These are phyloP conservation scores for Temnothorax unifasciatus DNA, from an alignment of 2,888 invertebrate species.

Conservation along the genomic window DNA sequence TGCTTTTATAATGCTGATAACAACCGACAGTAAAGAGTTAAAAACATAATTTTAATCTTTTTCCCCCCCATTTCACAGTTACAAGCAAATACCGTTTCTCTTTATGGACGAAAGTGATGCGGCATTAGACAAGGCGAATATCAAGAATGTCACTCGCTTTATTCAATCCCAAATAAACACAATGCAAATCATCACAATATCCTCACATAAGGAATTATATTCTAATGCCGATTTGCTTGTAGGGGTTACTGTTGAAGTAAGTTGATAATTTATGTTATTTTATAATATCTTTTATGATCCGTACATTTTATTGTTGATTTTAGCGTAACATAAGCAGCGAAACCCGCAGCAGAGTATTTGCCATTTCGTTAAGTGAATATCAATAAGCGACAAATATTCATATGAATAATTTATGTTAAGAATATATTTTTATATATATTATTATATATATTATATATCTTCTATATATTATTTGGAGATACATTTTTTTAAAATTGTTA, in stretches of 20 bases:
- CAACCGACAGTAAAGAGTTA: not conserved
- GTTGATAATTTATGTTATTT: conserved; percentile 15
- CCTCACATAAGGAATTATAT: conserved; percentile 97
- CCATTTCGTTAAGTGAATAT: not conserved
- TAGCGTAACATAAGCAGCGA: not conserved
- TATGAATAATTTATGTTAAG: conserved; percentile 8
- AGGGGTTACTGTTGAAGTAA: conserved; percentile 62
- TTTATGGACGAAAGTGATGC: conserved; percentile 99
- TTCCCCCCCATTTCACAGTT: conserved; percentile 87
- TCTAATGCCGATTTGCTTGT: conserved; percentile 61
- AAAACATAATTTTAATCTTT: conserved; percentile 11
- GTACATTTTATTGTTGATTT: conserved; percentile 31
- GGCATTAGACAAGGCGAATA: conserved; percentile 98
- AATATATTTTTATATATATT: not conserved
- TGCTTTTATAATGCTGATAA: not conserved
- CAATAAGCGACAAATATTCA: not conserved
- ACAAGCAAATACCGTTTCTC: conserved; percentile 98
- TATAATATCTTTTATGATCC: not conserved
- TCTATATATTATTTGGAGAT: not conserved
- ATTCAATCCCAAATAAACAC: conserved; percentile 94
- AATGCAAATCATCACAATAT: conserved; percentile 98
- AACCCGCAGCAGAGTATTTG: conserved; percentile 10
- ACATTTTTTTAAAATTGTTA: conserved; percentile 2
- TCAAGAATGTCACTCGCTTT: conserved; percentile 97
- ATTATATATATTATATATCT: no score